Evolutionary conservation across 1,140 invertebrate genomes (phyloP).

Genomic region (Zelostemma sp.): DNA sequence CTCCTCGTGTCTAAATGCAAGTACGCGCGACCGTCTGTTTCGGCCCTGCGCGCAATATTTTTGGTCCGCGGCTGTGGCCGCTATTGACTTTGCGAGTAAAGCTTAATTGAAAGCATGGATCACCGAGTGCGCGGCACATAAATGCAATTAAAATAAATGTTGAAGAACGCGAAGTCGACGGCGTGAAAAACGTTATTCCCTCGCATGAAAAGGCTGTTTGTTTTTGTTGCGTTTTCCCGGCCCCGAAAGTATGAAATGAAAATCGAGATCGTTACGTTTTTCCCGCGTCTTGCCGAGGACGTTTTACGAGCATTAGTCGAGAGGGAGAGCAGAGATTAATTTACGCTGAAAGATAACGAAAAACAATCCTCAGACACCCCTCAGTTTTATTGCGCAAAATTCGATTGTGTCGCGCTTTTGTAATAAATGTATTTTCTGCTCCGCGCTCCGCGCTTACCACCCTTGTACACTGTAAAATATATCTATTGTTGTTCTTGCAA

Average conservation of each 20-base stretch:
- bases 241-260: too few relatives aligned
- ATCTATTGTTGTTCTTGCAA: conserved; percentile 68
- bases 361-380: conserved; percentile 53
- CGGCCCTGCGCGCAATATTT: conserved; percentile 37
- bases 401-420: conserved; percentile 63
- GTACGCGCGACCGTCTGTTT: conserved; percentile 35
- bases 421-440: conserved; percentile 67
- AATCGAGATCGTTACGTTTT: neutral
- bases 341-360: conserved; percentile 67
- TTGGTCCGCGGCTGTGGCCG: conserved; percentile 32
- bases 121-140: conserved; percentile 35
- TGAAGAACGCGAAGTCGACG: conserved; percentile 21
- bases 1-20: conserved; percentile 48
- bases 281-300: conserved; percentile 30
- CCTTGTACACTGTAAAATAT: conserved; percentile 61
- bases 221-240: too few relatives aligned
- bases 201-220: too few relatives aligned
- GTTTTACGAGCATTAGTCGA: conserved; percentile 57
- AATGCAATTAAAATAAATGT: conserved; percentile 43
- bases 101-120: conserved; percentile 59
- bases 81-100: conserved; percentile 39
- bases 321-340: conserved; percentile 59
- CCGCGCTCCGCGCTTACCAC: conserved; percentile 40
- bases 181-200: too few relatives aligned
- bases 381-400: conserved; percentile 49